Conservation (phyloP, 2,797 vertebrate genomes). For the Crossoptilon crossoptilon region DNA sequence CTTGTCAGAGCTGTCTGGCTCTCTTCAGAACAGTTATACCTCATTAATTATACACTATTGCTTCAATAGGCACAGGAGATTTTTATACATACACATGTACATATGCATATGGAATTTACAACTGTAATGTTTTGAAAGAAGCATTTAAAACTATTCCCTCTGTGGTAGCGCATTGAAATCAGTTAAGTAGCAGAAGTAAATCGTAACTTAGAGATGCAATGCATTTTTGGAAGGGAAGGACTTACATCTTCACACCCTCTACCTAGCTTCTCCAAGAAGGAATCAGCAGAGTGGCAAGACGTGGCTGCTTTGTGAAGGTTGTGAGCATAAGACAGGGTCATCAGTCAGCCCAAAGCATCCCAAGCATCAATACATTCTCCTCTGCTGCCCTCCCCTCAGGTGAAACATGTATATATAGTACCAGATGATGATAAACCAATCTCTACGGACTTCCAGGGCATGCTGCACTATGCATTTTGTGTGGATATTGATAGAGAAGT, state of each 20-base stretch:
- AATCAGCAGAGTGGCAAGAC: not conserved
- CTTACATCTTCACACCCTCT: not conserved
- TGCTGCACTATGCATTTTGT: fast-evolving
- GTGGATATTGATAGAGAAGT: not conserved
- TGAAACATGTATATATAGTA: not conserved
- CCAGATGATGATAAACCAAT: not conserved
- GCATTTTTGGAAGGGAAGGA: not conserved
- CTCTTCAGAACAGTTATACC: not conserved
- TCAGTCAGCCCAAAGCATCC: not conserved
- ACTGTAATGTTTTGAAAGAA: not conserved
- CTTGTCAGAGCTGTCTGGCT: not conserved
- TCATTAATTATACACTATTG: conserved; percentile 19
- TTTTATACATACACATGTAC: not conserved
- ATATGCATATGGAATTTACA: not conserved
- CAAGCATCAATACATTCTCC: not conserved
- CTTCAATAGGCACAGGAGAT: not conserved
- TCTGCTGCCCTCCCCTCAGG: not conserved
- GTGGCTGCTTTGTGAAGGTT: not conserved
- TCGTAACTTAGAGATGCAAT: not conserved
- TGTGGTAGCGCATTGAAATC: not conserved
- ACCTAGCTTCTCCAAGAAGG: not conserved
- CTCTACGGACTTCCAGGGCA: not conserved
- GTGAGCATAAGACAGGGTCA: not conserved
- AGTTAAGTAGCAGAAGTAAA: not conserved
- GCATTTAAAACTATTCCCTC: conserved; percentile 19